Conservation (phyloP, 2,888 invertebrate genomes). For the Erebia ligea region DNA sequence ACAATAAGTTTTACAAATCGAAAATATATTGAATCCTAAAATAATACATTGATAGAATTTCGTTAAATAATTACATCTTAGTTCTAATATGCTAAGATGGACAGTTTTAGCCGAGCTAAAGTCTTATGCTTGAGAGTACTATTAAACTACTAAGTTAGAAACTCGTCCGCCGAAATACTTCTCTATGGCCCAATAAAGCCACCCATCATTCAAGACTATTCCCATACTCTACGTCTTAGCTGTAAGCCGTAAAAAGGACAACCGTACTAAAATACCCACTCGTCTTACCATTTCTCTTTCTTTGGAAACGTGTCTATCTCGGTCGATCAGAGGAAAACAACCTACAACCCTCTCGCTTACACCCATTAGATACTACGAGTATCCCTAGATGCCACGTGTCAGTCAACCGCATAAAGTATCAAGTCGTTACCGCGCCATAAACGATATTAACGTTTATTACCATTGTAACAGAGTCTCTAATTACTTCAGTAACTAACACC, state of each 20-base stretch:
- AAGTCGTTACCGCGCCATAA: slow-evolving; percentile 58
- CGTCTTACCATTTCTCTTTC: slow-evolving; percentile 71
- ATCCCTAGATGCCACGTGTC: slow-evolving; percentile 73
- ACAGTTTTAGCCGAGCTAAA: background rate
- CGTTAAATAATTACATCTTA: background rate
- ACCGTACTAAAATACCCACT: slow-evolving; percentile 62
- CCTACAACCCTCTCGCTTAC: slow-evolving; percentile 56
- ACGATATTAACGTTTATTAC: slow-evolving; percentile 66
- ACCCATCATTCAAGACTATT: slow-evolving; percentile 23
- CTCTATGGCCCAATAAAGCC: slow-evolving; percentile 23
- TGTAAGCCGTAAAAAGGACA: slow-evolving; percentile 52
- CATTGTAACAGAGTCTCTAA: slow-evolving; percentile 60
- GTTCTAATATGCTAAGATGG: background rate
- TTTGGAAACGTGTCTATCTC: slow-evolving; percentile 70
- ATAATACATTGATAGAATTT: background rate
- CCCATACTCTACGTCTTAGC: slow-evolving; percentile 19
- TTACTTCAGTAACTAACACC: slow-evolving; percentile 47
- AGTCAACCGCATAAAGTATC: slow-evolving; percentile 60
- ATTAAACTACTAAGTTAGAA: slow-evolving; percentile 4
- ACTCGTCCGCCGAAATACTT: slow-evolving; percentile 6
- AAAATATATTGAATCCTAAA: too few relatives aligned
- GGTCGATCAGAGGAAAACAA: slow-evolving; percentile 60
- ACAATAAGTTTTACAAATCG: too few relatives aligned
- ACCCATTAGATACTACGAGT: slow-evolving; percentile 49
- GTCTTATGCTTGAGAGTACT: background rate